Percentiles rank a stretch among this genome's conserved stretches.
These are phyloP conservation scores for Grallaria varia DNA, from an alignment of 2,113 vertebrate genomes.

Conservation along the genomic window DNA sequence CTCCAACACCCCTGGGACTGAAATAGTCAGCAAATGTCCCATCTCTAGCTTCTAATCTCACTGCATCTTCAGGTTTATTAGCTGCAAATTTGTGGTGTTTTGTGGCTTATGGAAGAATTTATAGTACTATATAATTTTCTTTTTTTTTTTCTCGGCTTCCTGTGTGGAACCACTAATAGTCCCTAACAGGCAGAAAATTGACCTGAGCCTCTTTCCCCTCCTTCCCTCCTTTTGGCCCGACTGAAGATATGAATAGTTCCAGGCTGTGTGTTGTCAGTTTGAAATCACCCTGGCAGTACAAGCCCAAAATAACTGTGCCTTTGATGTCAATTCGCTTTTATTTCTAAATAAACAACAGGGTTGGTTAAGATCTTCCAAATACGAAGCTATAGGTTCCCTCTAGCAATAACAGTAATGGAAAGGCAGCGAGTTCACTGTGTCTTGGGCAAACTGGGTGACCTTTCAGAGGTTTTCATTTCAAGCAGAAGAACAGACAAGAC, in stretches of 20 bases:
- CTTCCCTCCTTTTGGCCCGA: constrained; percentile 13
- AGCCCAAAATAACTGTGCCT: constrained; percentile 46
- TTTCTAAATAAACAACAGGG: constrained; percentile 57
- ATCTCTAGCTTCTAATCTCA: constrained; percentile 57
- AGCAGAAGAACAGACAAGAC: background rate
- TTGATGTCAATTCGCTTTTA: constrained; percentile 60
- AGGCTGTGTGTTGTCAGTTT: constrained; percentile 37
- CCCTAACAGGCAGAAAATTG: constrained; percentile 73
- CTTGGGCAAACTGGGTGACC: background rate
- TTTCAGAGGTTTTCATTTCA: background rate
- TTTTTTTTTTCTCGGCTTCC: constrained; percentile 53
- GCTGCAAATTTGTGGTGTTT: constrained; percentile 71
- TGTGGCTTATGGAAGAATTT: constrained; percentile 75
- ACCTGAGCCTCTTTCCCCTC: constrained; percentile 53
- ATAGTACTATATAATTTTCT: constrained; percentile 69
- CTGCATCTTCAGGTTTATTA: constrained; percentile 72
- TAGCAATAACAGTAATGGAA: constrained; percentile 19
- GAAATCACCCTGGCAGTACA: constrained; percentile 56
- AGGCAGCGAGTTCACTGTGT: background rate
- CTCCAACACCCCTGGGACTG: background rate
- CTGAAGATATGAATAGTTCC: constrained; percentile 57
- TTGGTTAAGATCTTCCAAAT: constrained; percentile 32
- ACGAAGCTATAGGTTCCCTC: background rate
- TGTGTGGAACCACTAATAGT: constrained; percentile 72
- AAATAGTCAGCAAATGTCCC: constrained; percentile 12